A percentile compares a stretch with the other conserved stretches of the same genome.
Evolutionary conservation across 2,888 invertebrate genomes (phyloP).

Genomic region (Entomobrya proxima): DNA sequence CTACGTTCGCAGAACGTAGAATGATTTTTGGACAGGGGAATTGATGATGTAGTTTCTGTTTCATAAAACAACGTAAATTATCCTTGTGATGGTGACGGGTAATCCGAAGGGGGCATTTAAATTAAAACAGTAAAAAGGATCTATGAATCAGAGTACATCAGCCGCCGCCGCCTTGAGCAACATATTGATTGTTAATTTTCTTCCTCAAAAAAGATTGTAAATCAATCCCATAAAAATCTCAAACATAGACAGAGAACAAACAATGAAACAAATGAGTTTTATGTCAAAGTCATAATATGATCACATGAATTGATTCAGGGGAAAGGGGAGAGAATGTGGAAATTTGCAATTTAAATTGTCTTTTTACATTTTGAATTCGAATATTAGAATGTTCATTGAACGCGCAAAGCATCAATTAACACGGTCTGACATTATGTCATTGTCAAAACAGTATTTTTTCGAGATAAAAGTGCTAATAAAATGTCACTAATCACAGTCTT

Average conservation of each 20-base stretch:
- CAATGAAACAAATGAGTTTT: conserved; percentile 40
- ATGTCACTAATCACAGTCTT: neutral
- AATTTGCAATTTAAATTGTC: conserved; percentile 51
- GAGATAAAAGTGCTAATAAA: conserved; percentile 45
- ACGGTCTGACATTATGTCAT: conserved; percentile 54
- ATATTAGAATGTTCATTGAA: neutral
- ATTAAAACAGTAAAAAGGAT: conserved; percentile 23
- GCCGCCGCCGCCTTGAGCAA: conserved; percentile 8
- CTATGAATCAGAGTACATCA: conserved; percentile 8
- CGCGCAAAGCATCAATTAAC: conserved; percentile 39
- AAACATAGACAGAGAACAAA: conserved; percentile 5
- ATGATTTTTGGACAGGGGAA: neutral
- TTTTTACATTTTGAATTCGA: neutral
- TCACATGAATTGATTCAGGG: conserved; percentile 7
- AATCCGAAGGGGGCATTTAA: conserved; percentile 47
- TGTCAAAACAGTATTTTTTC: conserved; percentile 28
- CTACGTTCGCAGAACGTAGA: too few species aligned
- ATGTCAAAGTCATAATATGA: neutral
- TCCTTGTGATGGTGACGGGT: conserved; percentile 1
- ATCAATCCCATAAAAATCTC: conserved; percentile 39
- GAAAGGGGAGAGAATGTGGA: neutral
- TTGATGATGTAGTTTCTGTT: conserved; percentile 23
- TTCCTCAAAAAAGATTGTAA: conserved; percentile 16
- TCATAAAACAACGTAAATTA: conserved; percentile 9
- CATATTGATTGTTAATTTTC: conserved; percentile 44